phyloP scores from a whole-genome alignment of 2,888 invertebrate species.

The Tachystola acroxantha region DNA sequence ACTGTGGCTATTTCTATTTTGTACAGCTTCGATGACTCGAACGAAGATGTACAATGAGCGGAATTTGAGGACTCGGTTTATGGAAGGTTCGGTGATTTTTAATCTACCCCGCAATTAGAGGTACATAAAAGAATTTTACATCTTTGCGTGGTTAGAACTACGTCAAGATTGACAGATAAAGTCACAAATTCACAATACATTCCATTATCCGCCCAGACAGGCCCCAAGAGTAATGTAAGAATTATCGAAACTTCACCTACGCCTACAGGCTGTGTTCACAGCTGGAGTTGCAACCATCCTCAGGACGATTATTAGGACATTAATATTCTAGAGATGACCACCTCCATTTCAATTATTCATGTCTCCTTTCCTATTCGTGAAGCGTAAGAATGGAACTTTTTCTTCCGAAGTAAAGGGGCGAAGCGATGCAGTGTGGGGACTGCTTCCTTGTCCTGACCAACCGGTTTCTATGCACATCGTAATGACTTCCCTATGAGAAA shows the following conservation, averaged over 20 bases:
- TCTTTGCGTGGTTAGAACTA: too few relatives aligned
- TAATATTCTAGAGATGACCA: constrained; percentile 39
- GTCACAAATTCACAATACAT: too few relatives aligned
- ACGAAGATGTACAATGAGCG: too few relatives aligned
- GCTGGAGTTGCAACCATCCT: constrained; percentile 16
- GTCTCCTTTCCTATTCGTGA: constrained; percentile 35
- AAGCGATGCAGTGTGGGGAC: constrained; percentile 39
- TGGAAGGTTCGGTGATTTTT: too few relatives aligned
- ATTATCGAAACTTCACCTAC: background rate
- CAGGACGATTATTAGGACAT: constrained; percentile 18
- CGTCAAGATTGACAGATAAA: too few relatives aligned
- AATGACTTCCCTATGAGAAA: constrained; percentile 47
- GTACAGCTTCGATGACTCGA: background rate
- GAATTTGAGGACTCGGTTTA: too few relatives aligned
- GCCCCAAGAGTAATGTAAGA: background rate
- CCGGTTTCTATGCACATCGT: constrained; percentile 49
- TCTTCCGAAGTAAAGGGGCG: constrained; percentile 34
- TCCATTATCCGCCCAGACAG: too few relatives aligned
- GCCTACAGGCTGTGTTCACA: constrained; percentile 41
- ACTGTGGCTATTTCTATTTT: constrained; percentile 38
- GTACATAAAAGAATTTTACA: too few relatives aligned
- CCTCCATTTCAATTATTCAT: constrained; percentile 47
- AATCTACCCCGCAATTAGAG: too few relatives aligned
- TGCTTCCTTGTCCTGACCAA: constrained; percentile 42
- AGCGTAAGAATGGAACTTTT: constrained; percentile 39